phyloP scores from a whole-genome alignment of 2,888 invertebrate species.

The Sphecodes monilicornis region DNA sequence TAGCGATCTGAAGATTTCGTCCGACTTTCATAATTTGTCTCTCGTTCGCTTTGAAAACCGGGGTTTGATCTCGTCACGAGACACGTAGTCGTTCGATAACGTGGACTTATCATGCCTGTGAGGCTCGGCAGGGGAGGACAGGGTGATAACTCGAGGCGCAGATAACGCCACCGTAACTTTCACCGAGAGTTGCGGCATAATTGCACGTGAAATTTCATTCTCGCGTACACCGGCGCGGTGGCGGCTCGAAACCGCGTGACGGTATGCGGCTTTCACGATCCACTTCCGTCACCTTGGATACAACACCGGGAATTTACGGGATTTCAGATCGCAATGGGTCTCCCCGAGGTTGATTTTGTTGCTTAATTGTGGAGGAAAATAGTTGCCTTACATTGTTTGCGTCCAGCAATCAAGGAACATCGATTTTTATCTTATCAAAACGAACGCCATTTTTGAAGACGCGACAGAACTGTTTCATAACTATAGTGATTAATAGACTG shows the following conservation, averaged over 20 bases:
- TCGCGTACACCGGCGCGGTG: neutral
- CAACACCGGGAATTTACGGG: neutral
- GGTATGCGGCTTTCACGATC: constrained; percentile 7
- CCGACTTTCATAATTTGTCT: neutral
- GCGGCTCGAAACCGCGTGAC: constrained; percentile 8
- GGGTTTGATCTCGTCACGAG: neutral
- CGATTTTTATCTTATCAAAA: neutral
- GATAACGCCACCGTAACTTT: constrained; percentile 21
- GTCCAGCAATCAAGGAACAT: neutral
- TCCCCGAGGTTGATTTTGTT: neutral
- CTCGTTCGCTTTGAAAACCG: neutral
- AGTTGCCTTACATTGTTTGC: neutral
- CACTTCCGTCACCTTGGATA: constrained; percentile 24
- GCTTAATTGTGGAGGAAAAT: neutral
- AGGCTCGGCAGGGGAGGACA: neutral
- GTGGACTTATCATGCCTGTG: constrained; percentile 14
- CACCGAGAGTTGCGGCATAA: constrained; percentile 15
- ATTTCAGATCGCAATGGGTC: neutral
- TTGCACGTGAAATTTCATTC: constrained; percentile 35
- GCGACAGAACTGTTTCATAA: no score
- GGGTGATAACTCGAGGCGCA: neutral
- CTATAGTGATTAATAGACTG: no score
- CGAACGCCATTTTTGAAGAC: no score
- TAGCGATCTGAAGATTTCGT: neutral
- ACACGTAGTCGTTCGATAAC: constrained; percentile 32